Conservation (phyloP, 1,140 invertebrate species). For the Homarus americanus region DNA sequence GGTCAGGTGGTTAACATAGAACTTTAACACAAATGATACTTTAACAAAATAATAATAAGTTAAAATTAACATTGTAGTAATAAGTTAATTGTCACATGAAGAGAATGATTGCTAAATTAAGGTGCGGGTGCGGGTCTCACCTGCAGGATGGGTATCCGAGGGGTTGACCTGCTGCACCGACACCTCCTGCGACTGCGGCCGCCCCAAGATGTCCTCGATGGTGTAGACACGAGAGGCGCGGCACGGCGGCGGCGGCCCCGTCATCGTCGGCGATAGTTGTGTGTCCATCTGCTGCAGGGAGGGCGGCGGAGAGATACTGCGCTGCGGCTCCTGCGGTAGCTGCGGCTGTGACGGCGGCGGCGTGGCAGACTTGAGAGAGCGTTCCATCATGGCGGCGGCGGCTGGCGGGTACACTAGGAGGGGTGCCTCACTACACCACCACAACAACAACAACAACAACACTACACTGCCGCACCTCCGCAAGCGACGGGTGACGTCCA, state of each 20-base stretch:
- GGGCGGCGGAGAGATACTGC: conserved; percentile 11
- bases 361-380: conserved; percentile 51
- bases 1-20: too few relatives aligned
- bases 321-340: conserved; percentile 6
- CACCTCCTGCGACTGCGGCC: conserved; percentile 46
- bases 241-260: conserved; percentile 7
- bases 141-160: conserved; percentile 33
- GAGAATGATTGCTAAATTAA: background rate
- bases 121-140: background rate
- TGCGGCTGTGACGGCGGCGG: conserved; percentile 28
- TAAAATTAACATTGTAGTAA: background rate
- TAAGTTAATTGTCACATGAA: too few relatives aligned
- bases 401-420: background rate
- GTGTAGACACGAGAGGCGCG: conserved; percentile 62
- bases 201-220: conserved; percentile 64
- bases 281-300: conserved; percentile 52
- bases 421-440: too few relatives aligned
- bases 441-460: background rate
- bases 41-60: background rate
- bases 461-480: conserved; percentile 9
- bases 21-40: background rate
- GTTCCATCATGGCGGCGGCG: conserved; percentile 55
- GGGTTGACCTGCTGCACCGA: conserved; percentile 37
- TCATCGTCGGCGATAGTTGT: conserved; percentile 48
- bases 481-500: background rate